A percentile compares a stretch with the other conserved stretches of the same genome.
phyloP scores from a whole-genome alignment of 2,797 vertebrate species.

The Microctenopoma stevenorrisi region DNA sequence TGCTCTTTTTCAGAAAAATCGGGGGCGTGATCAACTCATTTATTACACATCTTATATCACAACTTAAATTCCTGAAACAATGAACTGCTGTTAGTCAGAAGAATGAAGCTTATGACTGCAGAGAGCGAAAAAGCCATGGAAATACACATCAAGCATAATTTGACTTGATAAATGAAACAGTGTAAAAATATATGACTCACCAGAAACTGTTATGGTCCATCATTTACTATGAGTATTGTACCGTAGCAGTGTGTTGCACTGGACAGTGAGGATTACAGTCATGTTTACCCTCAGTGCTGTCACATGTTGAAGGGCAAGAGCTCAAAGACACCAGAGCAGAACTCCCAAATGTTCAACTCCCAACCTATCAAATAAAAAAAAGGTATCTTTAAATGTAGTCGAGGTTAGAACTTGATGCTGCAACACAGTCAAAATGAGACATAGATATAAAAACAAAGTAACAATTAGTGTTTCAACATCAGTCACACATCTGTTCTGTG shows the following conservation, averaged over 20 bases:
- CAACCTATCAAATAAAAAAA: too few species aligned
- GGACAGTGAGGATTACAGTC: background rate
- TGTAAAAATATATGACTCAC: slow-evolving; percentile 23
- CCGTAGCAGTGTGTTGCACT: background rate
- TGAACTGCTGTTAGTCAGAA: slow-evolving; percentile 9
- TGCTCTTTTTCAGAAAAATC: background rate
- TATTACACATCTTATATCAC: slow-evolving; percentile 2
- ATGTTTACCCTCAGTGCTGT: too few species aligned
- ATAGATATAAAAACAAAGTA: too few species aligned
- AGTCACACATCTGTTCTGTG: too few species aligned
- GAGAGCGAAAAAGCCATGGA: slow-evolving; percentile 10
- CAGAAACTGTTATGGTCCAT: slow-evolving; percentile 5
- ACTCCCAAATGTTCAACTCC: too few species aligned
- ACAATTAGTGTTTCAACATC: too few species aligned
- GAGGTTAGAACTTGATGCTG: too few species aligned
- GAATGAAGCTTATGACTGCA: slow-evolving; percentile 19
- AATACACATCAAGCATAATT: slow-evolving; percentile 14
- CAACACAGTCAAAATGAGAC: too few species aligned
- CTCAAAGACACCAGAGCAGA: too few species aligned
- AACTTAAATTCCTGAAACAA: slow-evolving; percentile 1
- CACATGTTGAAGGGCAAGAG: too few species aligned
- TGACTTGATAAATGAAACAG: slow-evolving; percentile 24
- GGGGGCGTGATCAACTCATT: background rate
- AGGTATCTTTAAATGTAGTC: too few species aligned
- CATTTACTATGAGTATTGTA: background rate